Evolutionary conservation across 2,797 vertebrate species (phyloP), one percentile per base, ranked within the genome.

Genomic region (Gymnopithys bicolor): DNA sequence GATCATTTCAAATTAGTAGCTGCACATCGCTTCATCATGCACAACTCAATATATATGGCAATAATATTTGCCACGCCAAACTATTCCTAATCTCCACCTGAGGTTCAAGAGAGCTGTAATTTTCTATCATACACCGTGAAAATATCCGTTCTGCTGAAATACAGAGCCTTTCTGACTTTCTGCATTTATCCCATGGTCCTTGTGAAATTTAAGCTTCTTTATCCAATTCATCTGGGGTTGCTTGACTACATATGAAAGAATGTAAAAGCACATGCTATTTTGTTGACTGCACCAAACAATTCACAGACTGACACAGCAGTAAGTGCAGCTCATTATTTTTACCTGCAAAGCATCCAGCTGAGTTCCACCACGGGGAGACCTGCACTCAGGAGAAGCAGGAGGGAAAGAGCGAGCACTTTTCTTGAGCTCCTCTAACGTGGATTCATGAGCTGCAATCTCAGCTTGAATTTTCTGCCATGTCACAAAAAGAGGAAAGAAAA

Each of bases 271-370:
- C 7, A 30, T 28, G 7, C 35, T 80, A 74, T 53, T 58, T 4
- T 3, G 17, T 35, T 80, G 74, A 80, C 30, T 5, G 0, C 55
- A 84, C 21, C 35, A 66, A 76, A 46, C 21, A 58, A 76, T 63
- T 66, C 52, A 49, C 14, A 83, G 45, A 16, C 28, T 78, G 59
- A 89, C 16, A 74, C 2, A 75, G 43, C 16, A 86, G 43, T 23
- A 78, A 45, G 13, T 13, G 28, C 0, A 1, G 69, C n/a, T 53
- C 41, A 45, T 11, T 28, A 60, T 67, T 62, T 32, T 96, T 95
- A 99, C 99, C 99, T 99, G 99, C 43, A 99, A 96, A 51, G 98
- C 98, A 91, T 99, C 99, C 97, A 99, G 94, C 96, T 98, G 98
- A 89, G 98, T 98, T 55, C 98, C 98, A 93, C 98, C 98, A 68